phyloP scores from a whole-genome alignment of 2,888 invertebrate genomes.

The Drosophila lutescens region DNA sequence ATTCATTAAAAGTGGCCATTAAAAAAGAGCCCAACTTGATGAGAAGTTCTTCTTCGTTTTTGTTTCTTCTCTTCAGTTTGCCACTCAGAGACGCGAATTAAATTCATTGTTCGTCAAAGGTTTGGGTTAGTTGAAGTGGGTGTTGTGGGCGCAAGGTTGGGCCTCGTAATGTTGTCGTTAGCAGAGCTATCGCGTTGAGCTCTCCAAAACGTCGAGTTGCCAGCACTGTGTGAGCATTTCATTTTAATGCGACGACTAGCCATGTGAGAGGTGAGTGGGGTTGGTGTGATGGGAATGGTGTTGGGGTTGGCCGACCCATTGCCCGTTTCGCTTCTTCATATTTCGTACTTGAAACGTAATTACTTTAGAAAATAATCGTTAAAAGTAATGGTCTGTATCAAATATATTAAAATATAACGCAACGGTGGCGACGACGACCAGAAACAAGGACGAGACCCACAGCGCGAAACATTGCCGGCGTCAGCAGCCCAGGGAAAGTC shows the following conservation, averaged over 20 bases:
- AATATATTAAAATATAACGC: constrained; percentile 83
- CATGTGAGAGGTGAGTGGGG: constrained; percentile 62
- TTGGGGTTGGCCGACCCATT: constrained; percentile 32
- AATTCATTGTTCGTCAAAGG: constrained; percentile 61
- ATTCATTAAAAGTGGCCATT: constrained; percentile 72
- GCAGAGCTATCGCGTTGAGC: constrained; percentile 49
- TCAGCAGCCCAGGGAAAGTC: constrained; percentile 41
- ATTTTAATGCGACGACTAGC: constrained; percentile 69
- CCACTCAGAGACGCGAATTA: constrained; percentile 43
- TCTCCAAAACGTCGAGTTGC: constrained; percentile 12
- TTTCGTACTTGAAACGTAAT: constrained; percentile 82
- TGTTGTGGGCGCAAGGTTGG: constrained; percentile 16
- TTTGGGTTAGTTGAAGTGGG: neutral
- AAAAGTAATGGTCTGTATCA: constrained; percentile 84
- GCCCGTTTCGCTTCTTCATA: constrained; percentile 71
- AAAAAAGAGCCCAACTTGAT: constrained; percentile 59
- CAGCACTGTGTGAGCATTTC: constrained; percentile 73
- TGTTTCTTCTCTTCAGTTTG: constrained; percentile 16
- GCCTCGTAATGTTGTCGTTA: constrained; percentile 67
- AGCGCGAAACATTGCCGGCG: constrained; percentile 52
- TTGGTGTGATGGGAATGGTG: constrained; percentile 4
- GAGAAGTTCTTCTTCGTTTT: constrained; percentile 15
- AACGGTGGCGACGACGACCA: constrained; percentile 53
- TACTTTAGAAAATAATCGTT: constrained; percentile 84
- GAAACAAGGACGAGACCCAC: constrained; percentile 24